These are phyloP conservation scores for Misgurnus mizolepis DNA, from an alignment of 2,113 vertebrate species.

Conservation along the genomic window DNA sequence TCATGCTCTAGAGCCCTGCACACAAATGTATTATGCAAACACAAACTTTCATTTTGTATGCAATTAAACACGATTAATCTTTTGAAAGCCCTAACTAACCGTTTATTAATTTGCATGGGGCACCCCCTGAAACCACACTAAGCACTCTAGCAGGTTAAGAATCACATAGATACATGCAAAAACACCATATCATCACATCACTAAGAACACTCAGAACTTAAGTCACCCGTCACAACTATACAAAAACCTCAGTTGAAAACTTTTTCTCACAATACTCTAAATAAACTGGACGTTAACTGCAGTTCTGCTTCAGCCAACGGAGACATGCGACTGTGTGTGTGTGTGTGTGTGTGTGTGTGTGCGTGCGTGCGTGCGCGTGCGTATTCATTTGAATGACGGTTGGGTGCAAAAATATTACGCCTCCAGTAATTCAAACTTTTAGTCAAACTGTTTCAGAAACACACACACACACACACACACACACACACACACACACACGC, in stretches of 20 bases:
- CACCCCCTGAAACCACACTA: too few relatives aligned
- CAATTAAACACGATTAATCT: too few relatives aligned
- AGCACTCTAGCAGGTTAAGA: too few relatives aligned
- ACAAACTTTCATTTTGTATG: too few relatives aligned
- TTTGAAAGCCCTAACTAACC: too few relatives aligned
- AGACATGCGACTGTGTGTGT: conserved; percentile 7
- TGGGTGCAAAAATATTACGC: conserved; percentile 24
- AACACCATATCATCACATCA: too few relatives aligned
- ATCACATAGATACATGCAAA: too few relatives aligned
- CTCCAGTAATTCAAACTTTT: background rate
- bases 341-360: conserved; percentile 17
- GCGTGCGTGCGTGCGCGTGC: background rate
- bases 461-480: conserved; percentile 7
- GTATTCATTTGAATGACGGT: conserved; percentile 31
- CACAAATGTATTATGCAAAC: too few relatives aligned
- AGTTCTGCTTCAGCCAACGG: background rate
- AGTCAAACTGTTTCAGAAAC: conserved; percentile 26
- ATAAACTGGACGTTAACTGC: background rate
- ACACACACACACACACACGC: background rate
- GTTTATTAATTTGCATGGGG: too few relatives aligned
- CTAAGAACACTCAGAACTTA: too few relatives aligned
- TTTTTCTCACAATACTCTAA: background rate
- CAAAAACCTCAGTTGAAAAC: background rate
- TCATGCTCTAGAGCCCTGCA: too few relatives aligned
- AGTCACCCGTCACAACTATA: too few relatives aligned